Percentiles rank a stretch among this genome's conserved stretches.
Conservation (phyloP, 2,888 invertebrate genomes). For the Pemphredon lugubris region DNA sequence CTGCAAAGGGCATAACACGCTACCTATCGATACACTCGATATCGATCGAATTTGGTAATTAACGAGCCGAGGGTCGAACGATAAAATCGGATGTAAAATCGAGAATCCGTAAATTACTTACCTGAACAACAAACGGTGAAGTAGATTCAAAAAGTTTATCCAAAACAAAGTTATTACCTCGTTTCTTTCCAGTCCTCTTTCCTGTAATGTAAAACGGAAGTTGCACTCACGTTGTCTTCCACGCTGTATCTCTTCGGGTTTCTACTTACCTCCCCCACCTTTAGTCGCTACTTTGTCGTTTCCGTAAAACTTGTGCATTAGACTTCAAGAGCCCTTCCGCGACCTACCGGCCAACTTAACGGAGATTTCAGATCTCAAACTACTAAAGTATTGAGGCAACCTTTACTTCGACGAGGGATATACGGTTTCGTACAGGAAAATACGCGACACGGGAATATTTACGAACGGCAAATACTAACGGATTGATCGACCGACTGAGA, state of each 20-base stretch:
- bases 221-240: constrained; percentile 1
- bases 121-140: too few species aligned
- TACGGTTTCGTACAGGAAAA: not conserved
- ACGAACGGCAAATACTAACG: too few species aligned
- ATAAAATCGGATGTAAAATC: too few species aligned
- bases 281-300: not conserved
- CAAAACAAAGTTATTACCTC: not conserved
- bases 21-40: too few species aligned
- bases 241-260: constrained; percentile 2
- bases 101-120: too few species aligned
- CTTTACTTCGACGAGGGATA: not conserved
- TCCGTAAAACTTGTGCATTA: constrained; percentile 43
- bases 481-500: too few species aligned
- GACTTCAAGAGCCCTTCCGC: constrained; percentile 24
- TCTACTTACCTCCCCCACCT: constrained; percentile 10
- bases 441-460: not conserved
- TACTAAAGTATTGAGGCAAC: not conserved
- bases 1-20: too few species aligned
- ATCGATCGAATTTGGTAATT: too few species aligned
- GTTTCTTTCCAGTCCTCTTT: not conserved
- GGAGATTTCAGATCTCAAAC: not conserved
- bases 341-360: constrained; percentile 13
- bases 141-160: too few species aligned
- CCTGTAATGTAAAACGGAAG: constrained; percentile 5
- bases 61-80: too few species aligned